phyloP scores from a whole-genome alignment of 2,113 vertebrate genomes.

The Poeciliopsis occidentalis region DNA sequence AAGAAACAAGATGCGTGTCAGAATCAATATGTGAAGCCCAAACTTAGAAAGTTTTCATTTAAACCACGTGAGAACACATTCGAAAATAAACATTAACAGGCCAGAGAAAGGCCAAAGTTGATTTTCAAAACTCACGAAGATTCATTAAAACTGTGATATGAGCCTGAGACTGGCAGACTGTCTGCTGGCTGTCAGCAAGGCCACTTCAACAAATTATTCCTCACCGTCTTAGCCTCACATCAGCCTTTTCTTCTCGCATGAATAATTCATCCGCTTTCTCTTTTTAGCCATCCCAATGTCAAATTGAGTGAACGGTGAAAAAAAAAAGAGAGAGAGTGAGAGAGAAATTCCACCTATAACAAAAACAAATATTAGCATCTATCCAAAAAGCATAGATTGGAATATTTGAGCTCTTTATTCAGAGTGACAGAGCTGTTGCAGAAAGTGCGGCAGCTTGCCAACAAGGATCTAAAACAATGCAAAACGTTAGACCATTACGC shows the following conservation, averaged over 20 bases:
- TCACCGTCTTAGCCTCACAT: slow-evolving; percentile 29
- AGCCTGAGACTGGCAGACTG: slow-evolving; percentile 12
- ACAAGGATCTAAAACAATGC: slow-evolving; percentile 8
- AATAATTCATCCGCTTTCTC: slow-evolving; percentile 59
- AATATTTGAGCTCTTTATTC: slow-evolving; percentile 29
- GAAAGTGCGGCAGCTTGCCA: neutral
- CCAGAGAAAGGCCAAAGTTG: neutral
- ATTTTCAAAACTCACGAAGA: slow-evolving; percentile 27
- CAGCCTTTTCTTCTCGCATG: slow-evolving; percentile 35
- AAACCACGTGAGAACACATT: neutral
- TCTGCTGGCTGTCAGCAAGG: slow-evolving; percentile 4
- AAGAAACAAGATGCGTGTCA: neutral
- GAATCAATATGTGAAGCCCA: slow-evolving; percentile 8
- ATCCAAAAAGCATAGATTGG: slow-evolving; percentile 17
- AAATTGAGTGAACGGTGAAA: slow-evolving; percentile 31
- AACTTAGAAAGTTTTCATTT: neutral
- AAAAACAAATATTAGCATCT: slow-evolving; percentile 55
- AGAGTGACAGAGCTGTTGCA: slow-evolving; percentile 16
- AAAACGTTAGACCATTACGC: slow-evolving; percentile 5
- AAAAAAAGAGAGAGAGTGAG: neutral
- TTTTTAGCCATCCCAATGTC: slow-evolving; percentile 42
- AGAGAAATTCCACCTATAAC: slow-evolving; percentile 29
- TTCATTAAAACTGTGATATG: slow-evolving; percentile 1
- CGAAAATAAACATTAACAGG: slow-evolving; percentile 4
- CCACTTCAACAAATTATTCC: slow-evolving; percentile 32